phyloP scores from a whole-genome alignment of 2,797 vertebrate genomes.

The Myoxocephalus aenaeus region DNA sequence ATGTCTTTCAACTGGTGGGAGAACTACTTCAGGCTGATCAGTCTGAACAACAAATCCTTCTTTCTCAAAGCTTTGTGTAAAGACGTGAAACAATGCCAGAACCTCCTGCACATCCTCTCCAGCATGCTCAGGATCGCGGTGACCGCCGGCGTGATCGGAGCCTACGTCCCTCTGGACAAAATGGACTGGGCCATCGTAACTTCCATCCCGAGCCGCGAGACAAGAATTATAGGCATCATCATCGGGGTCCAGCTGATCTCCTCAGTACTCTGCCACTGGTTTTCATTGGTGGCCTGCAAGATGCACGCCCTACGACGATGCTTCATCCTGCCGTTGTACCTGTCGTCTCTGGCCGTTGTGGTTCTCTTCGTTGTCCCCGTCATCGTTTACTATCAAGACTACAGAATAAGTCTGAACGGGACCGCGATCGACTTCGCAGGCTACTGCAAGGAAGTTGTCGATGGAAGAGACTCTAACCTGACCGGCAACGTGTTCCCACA shows the following conservation, averaged over 20 bases:
- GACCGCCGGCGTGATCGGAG: slow-evolving; percentile 70
- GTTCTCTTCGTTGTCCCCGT: slow-evolving; percentile 62
- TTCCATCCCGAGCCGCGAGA: slow-evolving; percentile 38
- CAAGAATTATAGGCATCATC: slow-evolving; percentile 50
- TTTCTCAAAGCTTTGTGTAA: slow-evolving; percentile 53
- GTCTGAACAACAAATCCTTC: slow-evolving; percentile 2
- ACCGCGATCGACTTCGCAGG: slow-evolving; percentile 43
- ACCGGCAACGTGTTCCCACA: slow-evolving; percentile 12
- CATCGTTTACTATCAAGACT: slow-evolving; percentile 38
- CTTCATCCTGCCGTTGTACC: slow-evolving; percentile 78
- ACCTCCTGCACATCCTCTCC: slow-evolving; percentile 71
- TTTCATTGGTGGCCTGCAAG: slow-evolving; percentile 80
- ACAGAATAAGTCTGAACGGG: slow-evolving; percentile 16
- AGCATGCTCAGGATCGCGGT: slow-evolving; percentile 73
- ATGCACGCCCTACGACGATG: slow-evolving; percentile 79
- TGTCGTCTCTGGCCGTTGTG: slow-evolving; percentile 71
- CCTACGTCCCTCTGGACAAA: slow-evolving; percentile 62
- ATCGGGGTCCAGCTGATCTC: slow-evolving; percentile 77
- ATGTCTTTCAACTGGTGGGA: slow-evolving; percentile 83
- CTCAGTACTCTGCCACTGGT: slow-evolving; percentile 80
- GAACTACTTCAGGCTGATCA: slow-evolving; percentile 70
- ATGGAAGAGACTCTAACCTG: slow-evolving; percentile 7
- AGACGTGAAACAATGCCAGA: slow-evolving; percentile 64
- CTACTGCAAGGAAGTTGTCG: slow-evolving; percentile 56
- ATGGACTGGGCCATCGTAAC: slow-evolving; percentile 65